Evolutionary conservation across 1,140 invertebrate species (phyloP).

Genomic region (Thrips palmi): DNA sequence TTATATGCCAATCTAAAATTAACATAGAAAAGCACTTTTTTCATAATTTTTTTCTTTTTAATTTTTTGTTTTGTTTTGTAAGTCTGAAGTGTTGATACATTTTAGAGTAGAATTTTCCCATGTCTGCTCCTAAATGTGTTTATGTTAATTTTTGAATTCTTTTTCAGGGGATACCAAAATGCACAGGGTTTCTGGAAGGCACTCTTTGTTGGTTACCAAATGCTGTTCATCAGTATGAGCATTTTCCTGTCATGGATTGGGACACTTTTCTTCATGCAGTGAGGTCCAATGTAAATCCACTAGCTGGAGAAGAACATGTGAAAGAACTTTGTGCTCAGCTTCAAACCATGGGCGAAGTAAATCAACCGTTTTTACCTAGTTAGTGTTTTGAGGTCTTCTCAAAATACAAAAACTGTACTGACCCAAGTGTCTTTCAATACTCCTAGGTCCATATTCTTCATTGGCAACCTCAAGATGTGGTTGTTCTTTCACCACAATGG

Average conservation of each 20-base stretch:
- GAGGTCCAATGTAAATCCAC: constrained; percentile 42
- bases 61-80: background rate
- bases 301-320: constrained; percentile 47
- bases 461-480: constrained; percentile 35
- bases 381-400: background rate
- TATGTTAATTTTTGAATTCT: constrained; percentile 15
- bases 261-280: constrained; percentile 40
- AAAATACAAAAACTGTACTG: background rate
- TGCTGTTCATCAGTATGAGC: constrained; percentile 29
- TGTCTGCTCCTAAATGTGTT: constrained; percentile 16
- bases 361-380: constrained; percentile 6
- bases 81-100: background rate
- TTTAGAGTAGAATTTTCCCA: constrained; percentile 6
- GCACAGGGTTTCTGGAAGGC: constrained; percentile 41
- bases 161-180: constrained; percentile 31
- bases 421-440: background rate
- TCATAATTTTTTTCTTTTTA: too few relatives aligned
- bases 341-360: constrained; percentile 47
- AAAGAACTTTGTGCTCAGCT: constrained; percentile 45
- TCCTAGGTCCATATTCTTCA: constrained; percentile 30
- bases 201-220: constrained; percentile 32
- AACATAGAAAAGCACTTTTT: background rate
- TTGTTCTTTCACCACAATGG: constrained; percentile 57
- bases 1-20: too few relatives aligned
- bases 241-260: constrained; percentile 49